Percentiles rank a stretch among this genome's conserved stretches.
Conservation (phyloP, 92 coral and sea anemone species). For the Meandrina meandrites region DNA sequence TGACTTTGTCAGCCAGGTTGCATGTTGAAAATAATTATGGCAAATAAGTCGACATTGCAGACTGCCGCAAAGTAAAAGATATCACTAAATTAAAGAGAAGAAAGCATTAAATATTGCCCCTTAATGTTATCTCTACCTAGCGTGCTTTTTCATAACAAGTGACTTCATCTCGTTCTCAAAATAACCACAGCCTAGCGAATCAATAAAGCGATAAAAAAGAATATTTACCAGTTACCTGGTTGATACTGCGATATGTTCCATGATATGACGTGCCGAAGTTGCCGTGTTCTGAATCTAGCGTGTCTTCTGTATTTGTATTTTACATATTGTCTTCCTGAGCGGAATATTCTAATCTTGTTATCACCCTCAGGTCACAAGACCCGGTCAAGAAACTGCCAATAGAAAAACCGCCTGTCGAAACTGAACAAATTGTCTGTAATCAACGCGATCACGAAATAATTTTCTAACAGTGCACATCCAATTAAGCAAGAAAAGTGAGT, state of each 20-base stretch:
- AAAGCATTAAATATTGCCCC: too few relatives aligned
- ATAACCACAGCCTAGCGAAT: neutral
- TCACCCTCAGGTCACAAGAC: neutral
- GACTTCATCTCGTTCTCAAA: neutral
- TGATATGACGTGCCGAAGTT: neutral
- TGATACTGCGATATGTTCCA: neutral
- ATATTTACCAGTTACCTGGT: neutral
- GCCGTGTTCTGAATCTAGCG: neutral
- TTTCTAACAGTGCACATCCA: neutral
- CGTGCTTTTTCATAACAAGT: neutral
- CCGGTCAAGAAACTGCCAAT: neutral
- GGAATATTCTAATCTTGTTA: neutral
- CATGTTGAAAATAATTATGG: too few relatives aligned
- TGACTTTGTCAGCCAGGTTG: neutral
- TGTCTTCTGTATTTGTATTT: neutral
- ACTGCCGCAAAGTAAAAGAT: too few relatives aligned
- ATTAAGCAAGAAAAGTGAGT: neutral
- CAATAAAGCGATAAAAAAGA: neutral
- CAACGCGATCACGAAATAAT: neutral
- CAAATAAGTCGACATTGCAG: too few relatives aligned
- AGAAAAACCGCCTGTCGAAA: neutral
- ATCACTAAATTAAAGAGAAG: too few relatives aligned
- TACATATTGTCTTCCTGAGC: neutral
- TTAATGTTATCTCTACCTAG: neutral
- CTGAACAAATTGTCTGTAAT: neutral